These are phyloP conservation scores for Gymnoscopelus braueri DNA, from an alignment of 2,797 vertebrate species.

Conservation along the genomic window DNA sequence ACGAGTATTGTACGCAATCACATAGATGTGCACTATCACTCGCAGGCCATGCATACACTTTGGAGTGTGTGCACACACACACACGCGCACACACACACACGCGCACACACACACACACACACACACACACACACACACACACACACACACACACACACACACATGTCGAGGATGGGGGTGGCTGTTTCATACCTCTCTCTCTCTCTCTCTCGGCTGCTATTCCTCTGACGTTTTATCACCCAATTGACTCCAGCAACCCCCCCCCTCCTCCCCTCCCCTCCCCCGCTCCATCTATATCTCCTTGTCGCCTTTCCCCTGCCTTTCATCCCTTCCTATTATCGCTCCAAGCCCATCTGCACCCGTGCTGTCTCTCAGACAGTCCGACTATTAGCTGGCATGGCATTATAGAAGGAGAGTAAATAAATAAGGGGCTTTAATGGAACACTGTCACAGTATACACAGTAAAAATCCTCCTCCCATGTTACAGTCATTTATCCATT, in stretches of 20 bases:
- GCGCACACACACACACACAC: conserved; percentile 21
- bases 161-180: conserved; percentile 6
- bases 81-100: conserved; percentile 20
- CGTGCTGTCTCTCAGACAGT: conserved; percentile 46
- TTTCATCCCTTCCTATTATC: conserved; percentile 72
- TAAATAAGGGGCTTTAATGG: conserved; percentile 39
- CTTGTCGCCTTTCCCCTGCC: conserved; percentile 62
- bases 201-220: conserved; percentile 43
- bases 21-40: conserved; percentile 24
- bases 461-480: no score
- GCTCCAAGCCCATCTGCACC: conserved; percentile 71
- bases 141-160: conserved; percentile 7
- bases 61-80: background rate
- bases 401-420: conserved; percentile 57
- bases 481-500: no score
- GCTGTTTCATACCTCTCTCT: conserved; percentile 43
- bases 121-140: conserved; percentile 7
- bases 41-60: conserved; percentile 11
- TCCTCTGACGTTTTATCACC: conserved; percentile 66
- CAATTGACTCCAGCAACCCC: conserved; percentile 52
- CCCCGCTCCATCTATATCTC: conserved; percentile 50
- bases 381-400: conserved; percentile 30
- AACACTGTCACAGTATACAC: no score
- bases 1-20: conserved; percentile 21
- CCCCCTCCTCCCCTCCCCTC: conserved; percentile 7